phyloP scores from a whole-genome alignment of 2,888 invertebrate genomes.

The Amphipyra berbera region DNA sequence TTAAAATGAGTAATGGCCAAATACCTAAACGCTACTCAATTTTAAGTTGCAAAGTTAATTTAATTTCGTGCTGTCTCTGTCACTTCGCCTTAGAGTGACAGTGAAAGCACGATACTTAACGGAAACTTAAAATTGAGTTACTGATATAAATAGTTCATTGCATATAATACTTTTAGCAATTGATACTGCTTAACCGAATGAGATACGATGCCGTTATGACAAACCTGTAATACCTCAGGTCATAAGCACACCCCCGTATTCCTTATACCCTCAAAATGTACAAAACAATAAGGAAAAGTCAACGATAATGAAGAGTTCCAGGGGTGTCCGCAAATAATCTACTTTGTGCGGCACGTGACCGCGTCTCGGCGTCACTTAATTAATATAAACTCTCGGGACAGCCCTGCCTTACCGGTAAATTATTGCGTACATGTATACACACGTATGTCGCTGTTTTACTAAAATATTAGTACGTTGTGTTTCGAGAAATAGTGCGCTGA shows the following conservation, averaged over 20 bases:
- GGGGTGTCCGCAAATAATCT: constrained; percentile 73
- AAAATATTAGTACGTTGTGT: constrained; percentile 14
- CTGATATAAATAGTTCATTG: no score
- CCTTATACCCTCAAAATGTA: constrained; percentile 36
- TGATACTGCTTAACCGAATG: neutral
- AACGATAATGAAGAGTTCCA: constrained; percentile 65
- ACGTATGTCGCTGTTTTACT: constrained; percentile 27
- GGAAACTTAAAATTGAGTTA: no score
- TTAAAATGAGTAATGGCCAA: no score
- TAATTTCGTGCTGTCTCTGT: no score
- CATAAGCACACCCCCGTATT: constrained; percentile 21
- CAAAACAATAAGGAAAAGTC: constrained; percentile 68
- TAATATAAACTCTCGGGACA: constrained; percentile 72
- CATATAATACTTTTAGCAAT: neutral
- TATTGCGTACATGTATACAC: constrained; percentile 39
- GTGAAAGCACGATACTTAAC: no score
- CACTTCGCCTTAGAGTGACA: no score
- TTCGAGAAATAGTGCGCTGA: constrained; percentile 18
- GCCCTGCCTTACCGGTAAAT: constrained; percentile 52
- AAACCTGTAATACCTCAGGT: neutral
- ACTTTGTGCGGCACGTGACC: constrained; percentile 74
- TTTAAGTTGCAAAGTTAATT: no score
- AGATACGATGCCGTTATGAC: neutral
- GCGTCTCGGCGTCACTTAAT: constrained; percentile 66
- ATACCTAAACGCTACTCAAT: no score